Percentiles rank a stretch among this genome's conserved stretches.
Conservation (phyloP, 2,113 vertebrate species). For the Boulengeromyrus knoepffleri region DNA sequence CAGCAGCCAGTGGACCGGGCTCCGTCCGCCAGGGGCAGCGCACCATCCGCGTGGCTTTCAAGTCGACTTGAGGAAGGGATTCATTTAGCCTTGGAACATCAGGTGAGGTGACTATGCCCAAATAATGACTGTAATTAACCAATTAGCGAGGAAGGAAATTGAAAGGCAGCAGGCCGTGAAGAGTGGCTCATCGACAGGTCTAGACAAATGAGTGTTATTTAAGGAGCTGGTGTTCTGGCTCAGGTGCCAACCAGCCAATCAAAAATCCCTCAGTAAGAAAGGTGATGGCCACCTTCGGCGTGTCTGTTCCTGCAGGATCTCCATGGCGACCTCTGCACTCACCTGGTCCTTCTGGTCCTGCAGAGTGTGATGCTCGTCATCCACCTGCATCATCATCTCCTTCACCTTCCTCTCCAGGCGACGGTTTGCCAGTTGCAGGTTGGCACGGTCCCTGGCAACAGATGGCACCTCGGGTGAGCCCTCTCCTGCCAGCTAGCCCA, state of each 20-base stretch:
- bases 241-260: neutral
- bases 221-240: neutral
- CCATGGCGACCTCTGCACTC: neutral
- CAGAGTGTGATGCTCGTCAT: slow-evolving; percentile 79
- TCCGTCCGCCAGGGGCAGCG: neutral
- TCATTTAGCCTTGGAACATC: neutral
- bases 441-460: slow-evolving; percentile 74
- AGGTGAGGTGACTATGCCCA: neutral
- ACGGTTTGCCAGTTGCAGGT: slow-evolving; percentile 80
- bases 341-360: slow-evolving; percentile 88
- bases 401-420: slow-evolving; percentile 89
- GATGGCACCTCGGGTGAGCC: neutral
- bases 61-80: neutral
- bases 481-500: neutral
- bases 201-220: neutral
- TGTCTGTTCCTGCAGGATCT: neutral
- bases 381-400: slow-evolving; percentile 85
- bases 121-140: slow-evolving; percentile 2
- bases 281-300: neutral
- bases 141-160: neutral
- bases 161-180: neutral
- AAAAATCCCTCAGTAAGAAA: too few relatives aligned
- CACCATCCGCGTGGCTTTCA: neutral
- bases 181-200: neutral
- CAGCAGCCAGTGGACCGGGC: neutral